Conservation (phyloP, 2,113 vertebrate genomes). For the Anolis sagrei region DNA sequence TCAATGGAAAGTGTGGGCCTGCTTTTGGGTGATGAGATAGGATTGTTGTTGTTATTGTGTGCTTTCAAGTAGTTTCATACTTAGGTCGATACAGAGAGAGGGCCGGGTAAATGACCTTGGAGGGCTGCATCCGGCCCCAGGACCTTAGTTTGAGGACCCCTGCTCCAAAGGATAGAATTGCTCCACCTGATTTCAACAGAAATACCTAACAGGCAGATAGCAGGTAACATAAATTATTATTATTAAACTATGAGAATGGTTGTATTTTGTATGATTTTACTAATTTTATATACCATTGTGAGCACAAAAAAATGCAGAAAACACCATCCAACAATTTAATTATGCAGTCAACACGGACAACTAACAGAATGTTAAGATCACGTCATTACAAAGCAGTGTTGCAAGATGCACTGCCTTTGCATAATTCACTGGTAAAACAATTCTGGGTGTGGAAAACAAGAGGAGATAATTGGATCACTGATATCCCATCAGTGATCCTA, state of each 20-base stretch:
- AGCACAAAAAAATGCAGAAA: neutral
- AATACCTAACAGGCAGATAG: conserved; percentile 9
- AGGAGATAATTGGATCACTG: neutral
- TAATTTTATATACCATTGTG: neutral
- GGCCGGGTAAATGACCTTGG: no score
- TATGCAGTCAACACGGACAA: neutral
- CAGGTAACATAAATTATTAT: neutral
- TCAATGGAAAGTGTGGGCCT: no score
- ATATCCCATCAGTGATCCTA: neutral
- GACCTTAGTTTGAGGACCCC: no score
- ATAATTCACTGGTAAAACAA: neutral
- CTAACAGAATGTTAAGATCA: neutral
- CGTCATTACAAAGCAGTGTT: neutral
- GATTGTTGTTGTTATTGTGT: no score
- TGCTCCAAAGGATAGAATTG: no score
- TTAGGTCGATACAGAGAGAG: no score
- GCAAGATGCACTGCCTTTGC: neutral
- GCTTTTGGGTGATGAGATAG: no score
- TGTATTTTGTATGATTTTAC: no score
- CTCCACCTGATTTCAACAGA: neutral
- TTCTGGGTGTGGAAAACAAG: neutral
- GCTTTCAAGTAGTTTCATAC: no score
- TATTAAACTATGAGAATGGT: no score
- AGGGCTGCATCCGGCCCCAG: no score
- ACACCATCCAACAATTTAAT: neutral